A percentile compares a stretch with the other conserved stretches of the same genome.
Evolutionary conservation across 2,797 vertebrate species (phyloP).

Genomic region (Chloroceryle inda): DNA sequence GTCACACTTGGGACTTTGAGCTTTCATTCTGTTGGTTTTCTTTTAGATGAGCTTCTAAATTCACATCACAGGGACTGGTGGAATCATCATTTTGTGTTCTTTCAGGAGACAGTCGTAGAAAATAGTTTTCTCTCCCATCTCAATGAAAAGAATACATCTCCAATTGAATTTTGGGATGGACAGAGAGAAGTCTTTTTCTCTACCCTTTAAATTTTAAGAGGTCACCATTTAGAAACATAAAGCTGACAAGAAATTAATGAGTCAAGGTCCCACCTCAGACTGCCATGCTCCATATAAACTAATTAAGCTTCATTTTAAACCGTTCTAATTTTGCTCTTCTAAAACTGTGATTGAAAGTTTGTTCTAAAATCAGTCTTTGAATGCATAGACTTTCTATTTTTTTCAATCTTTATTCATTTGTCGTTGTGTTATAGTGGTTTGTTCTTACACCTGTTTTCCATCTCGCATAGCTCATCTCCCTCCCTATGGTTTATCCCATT

Average conservation of each 20-base stretch:
- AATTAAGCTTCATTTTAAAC: neutral
- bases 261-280: neutral
- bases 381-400: neutral
- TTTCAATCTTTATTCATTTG: neutral
- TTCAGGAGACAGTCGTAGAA: neutral
- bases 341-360: neutral
- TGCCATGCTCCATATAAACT: neutral
- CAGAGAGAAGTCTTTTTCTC: neutral
- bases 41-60: neutral
- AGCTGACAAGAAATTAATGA: neutral
- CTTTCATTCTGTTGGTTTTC: neutral
- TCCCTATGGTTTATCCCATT: neutral
- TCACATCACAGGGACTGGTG: neutral
- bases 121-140: neutral
- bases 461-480: neutral
- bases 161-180: rapidly evolving
- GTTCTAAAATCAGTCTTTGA: neutral
- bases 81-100: neutral
- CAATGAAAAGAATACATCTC: neutral
- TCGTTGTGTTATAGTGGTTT: neutral
- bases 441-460: neutral
- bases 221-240: neutral
- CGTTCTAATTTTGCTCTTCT: neutral
- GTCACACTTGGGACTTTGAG: neutral
- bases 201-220: neutral